Evolutionary conservation across 2,888 invertebrate species (phyloP).

Genomic region (Thelaira solivaga): DNA sequence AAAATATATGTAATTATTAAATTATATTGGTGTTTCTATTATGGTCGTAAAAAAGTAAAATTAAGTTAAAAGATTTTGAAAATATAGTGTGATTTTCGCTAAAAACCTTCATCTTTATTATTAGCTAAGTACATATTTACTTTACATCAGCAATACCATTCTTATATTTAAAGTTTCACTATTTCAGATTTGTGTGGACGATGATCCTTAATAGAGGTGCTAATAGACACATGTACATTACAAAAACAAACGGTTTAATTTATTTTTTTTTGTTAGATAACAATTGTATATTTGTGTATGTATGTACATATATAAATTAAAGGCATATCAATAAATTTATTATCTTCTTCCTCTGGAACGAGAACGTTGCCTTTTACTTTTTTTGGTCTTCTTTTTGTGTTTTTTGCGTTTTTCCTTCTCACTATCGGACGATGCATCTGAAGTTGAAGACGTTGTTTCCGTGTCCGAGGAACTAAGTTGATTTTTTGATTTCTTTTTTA

Average conservation of each 20-base stretch:
- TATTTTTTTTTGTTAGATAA: neutral
- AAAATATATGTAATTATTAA: neutral
- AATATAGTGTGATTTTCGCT: too few relatives aligned
- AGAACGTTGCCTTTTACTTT: slow-evolving; percentile 74
- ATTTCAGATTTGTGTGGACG: too few relatives aligned
- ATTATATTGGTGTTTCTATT: neutral
- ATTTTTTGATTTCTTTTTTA: slow-evolving; percentile 65
- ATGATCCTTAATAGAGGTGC: too few relatives aligned
- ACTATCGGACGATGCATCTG: slow-evolving; percentile 46
- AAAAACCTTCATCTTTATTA: too few relatives aligned
- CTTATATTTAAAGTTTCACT: too few relatives aligned
- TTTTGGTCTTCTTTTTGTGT: slow-evolving; percentile 75
- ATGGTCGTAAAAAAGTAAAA: neutral
- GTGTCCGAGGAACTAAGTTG: slow-evolving; percentile 42
- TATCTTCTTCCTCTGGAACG: slow-evolving; percentile 57
- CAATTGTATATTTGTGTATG: too few relatives aligned
- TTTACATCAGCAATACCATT: too few relatives aligned
- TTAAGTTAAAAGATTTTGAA: too few relatives aligned
- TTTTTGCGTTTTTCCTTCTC: slow-evolving; percentile 67
- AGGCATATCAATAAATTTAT: neutral
- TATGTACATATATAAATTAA: too few relatives aligned
- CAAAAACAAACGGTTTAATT: neutral
- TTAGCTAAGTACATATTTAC: too few relatives aligned
- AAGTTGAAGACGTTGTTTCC: slow-evolving; percentile 4
- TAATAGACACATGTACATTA: too few relatives aligned